Evolutionary conservation across 2,113 vertebrate genomes (phyloP).

Genomic region (Ceyx margarethae): DNA sequence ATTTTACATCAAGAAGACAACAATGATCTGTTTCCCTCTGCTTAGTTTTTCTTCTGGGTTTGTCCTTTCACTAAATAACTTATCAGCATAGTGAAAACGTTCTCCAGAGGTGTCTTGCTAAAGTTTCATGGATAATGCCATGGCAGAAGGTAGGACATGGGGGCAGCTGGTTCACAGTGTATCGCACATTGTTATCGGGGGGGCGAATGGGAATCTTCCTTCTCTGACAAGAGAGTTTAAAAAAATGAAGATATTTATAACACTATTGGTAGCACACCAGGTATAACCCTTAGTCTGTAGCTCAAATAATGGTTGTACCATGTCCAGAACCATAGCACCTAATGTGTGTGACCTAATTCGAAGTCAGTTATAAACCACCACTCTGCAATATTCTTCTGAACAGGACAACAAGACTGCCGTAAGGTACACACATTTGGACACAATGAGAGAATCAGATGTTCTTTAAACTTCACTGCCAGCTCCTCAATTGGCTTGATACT

Average conservation of each 20-base stretch:
- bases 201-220: background rate
- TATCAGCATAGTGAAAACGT: background rate
- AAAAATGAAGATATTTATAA: background rate
- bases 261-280: background rate
- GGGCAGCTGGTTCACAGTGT: background rate
- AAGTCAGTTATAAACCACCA: background rate
- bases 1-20: background rate
- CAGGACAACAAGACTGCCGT: background rate
- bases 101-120: background rate
- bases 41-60: background rate
- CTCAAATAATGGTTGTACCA: background rate
- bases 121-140: background rate
- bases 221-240: background rate
- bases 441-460: background rate
- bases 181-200: background rate
- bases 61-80: background rate
- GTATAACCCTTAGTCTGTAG: background rate
- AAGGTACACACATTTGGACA: background rate
- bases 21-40: background rate
- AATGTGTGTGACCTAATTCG: background rate
- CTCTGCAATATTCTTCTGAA: background rate
- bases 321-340: background rate
- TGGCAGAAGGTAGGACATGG: background rate
- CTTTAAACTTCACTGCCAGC: background rate
- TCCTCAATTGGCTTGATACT: background rate